These are phyloP conservation scores for Tipula lateralis DNA, from an alignment of 2,888 invertebrate genomes.

Conservation along the genomic window DNA sequence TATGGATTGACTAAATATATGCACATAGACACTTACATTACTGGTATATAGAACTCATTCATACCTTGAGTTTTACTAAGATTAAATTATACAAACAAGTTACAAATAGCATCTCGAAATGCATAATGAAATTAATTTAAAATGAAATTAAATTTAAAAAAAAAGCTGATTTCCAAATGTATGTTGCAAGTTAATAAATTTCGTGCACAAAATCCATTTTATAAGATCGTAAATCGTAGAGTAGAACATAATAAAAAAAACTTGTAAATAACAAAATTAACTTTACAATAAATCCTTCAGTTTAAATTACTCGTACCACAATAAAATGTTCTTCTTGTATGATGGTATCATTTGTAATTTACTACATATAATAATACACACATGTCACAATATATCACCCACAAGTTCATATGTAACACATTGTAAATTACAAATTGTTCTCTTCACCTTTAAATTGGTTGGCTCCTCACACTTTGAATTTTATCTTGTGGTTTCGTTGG, in stretches of 20 bases:
- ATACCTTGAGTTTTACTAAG: too few species aligned
- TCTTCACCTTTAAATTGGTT: neutral
- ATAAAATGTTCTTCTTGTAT: neutral
- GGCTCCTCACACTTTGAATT: neutral
- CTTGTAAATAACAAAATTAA: neutral
- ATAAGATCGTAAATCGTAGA: neutral
- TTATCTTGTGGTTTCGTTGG: too few species aligned
- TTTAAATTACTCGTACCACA: neutral
- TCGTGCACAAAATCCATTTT: neutral
- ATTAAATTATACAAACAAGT: too few species aligned
- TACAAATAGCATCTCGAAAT: too few species aligned
- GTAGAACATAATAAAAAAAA: neutral
- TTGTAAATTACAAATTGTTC: neutral
- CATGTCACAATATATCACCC: neutral
- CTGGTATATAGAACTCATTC: too few species aligned
- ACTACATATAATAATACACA: neutral
- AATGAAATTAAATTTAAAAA: neutral
- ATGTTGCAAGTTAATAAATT: neutral
- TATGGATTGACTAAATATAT: too few species aligned
- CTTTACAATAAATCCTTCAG: slow-evolving; percentile 6
- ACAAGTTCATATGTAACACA: neutral
- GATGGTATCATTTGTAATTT: neutral
- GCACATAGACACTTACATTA: too few species aligned
- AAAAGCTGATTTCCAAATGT: neutral
- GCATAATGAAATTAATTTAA: neutral